Percentiles rank a stretch among this genome's conserved stretches.
phyloP scores from a whole-genome alignment of 2,888 invertebrate species.

The Dusona sp. region DNA sequence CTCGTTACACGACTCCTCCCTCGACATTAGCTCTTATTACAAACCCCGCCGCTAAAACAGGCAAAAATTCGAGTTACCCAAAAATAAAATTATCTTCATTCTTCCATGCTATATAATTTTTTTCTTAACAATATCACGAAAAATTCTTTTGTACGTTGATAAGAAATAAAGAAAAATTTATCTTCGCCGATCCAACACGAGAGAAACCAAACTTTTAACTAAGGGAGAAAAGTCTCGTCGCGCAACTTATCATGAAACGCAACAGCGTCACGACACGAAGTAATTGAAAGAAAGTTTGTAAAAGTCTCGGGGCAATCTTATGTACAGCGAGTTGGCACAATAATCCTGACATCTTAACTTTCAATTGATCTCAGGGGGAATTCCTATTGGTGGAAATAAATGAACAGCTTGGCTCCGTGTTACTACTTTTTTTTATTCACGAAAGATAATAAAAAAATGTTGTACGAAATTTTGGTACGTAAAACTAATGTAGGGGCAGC shows the following conservation, averaged over 20 bases:
- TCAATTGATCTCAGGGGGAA: conserved; percentile 15
- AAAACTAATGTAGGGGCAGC: neutral
- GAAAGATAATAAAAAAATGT: neutral
- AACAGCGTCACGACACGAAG: conserved; percentile 11
- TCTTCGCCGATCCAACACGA: neutral
- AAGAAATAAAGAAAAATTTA: conserved; percentile 7
- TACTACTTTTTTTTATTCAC: neutral
- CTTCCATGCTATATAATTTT: neutral
- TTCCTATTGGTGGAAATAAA: conserved; percentile 14
- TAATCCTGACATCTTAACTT: conserved; percentile 19
- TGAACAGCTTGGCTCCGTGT: neutral
- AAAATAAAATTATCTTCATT: neutral
- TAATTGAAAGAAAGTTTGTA: conserved; percentile 12
- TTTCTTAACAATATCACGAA: neutral
- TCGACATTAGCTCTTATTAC: neutral
- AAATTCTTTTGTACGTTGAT: neutral
- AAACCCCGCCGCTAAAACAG: neutral
- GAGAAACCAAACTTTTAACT: neutral
- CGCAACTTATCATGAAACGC: conserved; percentile 11
- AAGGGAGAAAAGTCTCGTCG: neutral
- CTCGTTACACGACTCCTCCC: conserved; percentile 1
- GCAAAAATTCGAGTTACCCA: neutral
- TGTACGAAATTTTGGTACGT: neutral
- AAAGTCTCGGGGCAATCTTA: conserved; percentile 15
- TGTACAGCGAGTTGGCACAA: conserved; percentile 11